These are phyloP conservation scores for Plutomurus gul DNA, from an alignment of 1,140 invertebrate species.

Conservation along the genomic window DNA sequence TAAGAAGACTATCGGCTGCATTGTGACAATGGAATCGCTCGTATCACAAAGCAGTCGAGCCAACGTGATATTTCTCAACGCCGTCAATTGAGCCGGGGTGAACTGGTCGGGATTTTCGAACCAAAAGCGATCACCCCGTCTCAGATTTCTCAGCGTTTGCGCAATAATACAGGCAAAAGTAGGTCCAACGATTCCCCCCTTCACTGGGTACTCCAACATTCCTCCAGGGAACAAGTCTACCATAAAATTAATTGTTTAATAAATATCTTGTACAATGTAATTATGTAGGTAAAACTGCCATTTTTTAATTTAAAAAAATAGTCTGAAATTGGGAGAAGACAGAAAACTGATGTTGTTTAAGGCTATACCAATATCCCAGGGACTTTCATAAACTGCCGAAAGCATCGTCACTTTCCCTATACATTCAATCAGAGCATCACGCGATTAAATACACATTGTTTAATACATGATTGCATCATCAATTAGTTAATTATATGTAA, in stretches of 20 bases:
- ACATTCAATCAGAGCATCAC: slow-evolving; percentile 21
- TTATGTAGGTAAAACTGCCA: no score
- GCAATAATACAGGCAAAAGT: slow-evolving; percentile 96
- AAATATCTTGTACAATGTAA: no score
- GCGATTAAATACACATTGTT: no score
- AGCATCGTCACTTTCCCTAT: slow-evolving; percentile 49
- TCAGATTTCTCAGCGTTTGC: slow-evolving; percentile 86
- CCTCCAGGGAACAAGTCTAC: slow-evolving; percentile 64
- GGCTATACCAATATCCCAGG: slow-evolving; percentile 48
- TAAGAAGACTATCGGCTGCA: slow-evolving; percentile 57
- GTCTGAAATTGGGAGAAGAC: no score
- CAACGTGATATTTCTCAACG: slow-evolving; percentile 69
- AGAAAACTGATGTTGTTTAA: background rate
- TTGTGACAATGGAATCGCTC: slow-evolving; percentile 63
- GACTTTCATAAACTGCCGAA: slow-evolving; percentile 40
- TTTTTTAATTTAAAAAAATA: no score
- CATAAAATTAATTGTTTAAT: slow-evolving; percentile 55
- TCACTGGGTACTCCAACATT: slow-evolving; percentile 80
- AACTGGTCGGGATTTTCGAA: slow-evolving; percentile 81
- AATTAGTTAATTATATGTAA: no score
- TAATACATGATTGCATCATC: no score
- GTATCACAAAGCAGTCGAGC: slow-evolving; percentile 70
- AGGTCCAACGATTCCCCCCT: slow-evolving; percentile 88
- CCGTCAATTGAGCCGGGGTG: slow-evolving; percentile 67
- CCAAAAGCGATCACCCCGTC: slow-evolving; percentile 64